Evolutionary conservation across 2,888 invertebrate species (phyloP), one percentile per base, ranked within the genome.

Genomic region (Habrosyne pyritoides): DNA sequence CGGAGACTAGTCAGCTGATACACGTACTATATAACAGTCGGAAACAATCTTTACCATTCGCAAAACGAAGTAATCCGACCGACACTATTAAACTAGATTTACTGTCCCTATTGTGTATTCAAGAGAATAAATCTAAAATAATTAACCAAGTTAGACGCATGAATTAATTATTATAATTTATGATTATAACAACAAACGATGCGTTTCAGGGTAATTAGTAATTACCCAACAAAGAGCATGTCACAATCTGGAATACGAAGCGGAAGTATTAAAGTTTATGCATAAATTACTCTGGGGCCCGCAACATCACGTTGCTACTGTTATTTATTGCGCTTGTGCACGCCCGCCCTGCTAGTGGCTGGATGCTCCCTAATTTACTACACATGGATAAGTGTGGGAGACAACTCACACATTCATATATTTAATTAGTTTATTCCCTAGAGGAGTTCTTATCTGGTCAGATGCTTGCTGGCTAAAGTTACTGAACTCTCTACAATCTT

Each of bases 231-330:
- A 26, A 47, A 33, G 33, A 47, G 33, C 14, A 14, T 33, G 47
- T 22, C 46, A 28, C 33, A 22, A 47, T 24, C 12, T 48, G 12
- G 52, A 52, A 55, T 55, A 28, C 18, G 33, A 49, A 48, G 33
- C 49, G 52, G 42, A 42, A 42, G 18, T 6, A 14, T 14, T 42
- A 42, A 42, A 42, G 42, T 42, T 42, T 42, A 18, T 18, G 18
- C 42, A 42, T 42, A 42, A 42, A 42, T 42, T 42, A 42, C n/a
- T 18, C 18, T 18, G 14, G 7, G 14, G 14, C 14, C 14, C 36
- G 14, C 14, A 42, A 2, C 18, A 18, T 42, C 18, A 18, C 8
- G 42, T 6, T 14, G 42, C n/a, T n/a, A n/a, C 2, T n/a, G 18
- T 42, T 42, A 8, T 42, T 42, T 18, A 18, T 42, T 14, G 18